Conservation (phyloP, 1,140 invertebrate species). For the Hyposmocoma kahamanoa region DNA sequence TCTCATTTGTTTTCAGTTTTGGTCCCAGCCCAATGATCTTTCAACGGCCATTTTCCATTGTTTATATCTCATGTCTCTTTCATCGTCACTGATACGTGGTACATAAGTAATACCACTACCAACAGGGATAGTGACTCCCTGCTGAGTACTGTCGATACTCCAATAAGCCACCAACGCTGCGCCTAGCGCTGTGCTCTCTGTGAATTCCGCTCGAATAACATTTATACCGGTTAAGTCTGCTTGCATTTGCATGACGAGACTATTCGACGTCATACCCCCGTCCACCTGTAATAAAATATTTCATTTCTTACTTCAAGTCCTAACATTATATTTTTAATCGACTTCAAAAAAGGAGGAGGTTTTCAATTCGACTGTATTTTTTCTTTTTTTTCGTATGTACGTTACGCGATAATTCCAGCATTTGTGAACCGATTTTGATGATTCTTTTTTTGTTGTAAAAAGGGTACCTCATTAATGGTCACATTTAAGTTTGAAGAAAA, state of each 20-base stretch:
- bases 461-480: no score
- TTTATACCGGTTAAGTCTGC: conserved; percentile 74
- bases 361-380: no score
- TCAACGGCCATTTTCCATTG: conserved; percentile 91
- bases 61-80: conserved; percentile 82
- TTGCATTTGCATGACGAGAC: conserved; percentile 87
- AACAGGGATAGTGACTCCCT: conserved; percentile 51
- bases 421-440: no score
- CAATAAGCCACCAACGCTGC: conserved; percentile 88
- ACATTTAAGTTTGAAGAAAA: no score
- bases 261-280: conserved; percentile 94
- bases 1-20: no score
- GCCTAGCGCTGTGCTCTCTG: conserved; percentile 88
- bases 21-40: conserved; percentile 86
- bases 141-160: conserved; percentile 74
- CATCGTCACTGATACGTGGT: conserved; percentile 79
- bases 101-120: conserved; percentile 78
- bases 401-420: no score
- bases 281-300: conserved; percentile 81
- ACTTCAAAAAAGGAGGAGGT: no score
- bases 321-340: no score
- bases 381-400: no score
- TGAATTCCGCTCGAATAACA: conserved; percentile 83
- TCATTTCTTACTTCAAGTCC: no score
- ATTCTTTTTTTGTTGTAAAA: no score